Percentiles rank a stretch among this genome's conserved stretches.
These are phyloP conservation scores for Chrysomela aeneicollis DNA, from an alignment of 2,888 invertebrate species.

Conservation along the genomic window DNA sequence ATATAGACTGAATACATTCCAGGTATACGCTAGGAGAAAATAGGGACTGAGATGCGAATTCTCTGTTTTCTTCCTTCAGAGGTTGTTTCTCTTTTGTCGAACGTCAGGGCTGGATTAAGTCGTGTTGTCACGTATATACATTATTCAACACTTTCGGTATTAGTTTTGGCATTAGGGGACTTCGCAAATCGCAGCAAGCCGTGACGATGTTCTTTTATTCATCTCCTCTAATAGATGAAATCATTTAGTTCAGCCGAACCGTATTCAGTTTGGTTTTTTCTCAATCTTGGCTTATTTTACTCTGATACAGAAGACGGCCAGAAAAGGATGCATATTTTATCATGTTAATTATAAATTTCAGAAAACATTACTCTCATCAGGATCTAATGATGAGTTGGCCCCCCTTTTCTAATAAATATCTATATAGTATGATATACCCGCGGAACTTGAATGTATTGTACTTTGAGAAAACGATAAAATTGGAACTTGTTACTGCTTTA, in stretches of 20 bases:
- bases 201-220: background rate
- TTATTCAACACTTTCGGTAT: constrained; percentile 4
- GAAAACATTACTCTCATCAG: no score
- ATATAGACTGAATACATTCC: constrained; percentile 11
- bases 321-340: no score
- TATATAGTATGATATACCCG: no score
- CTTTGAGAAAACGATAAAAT: no score
- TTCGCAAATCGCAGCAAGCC: background rate
- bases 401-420: no score
- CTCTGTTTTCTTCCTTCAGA: constrained; percentile 1
- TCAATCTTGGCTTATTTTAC: no score
- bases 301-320: no score
- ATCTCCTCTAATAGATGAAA: background rate
- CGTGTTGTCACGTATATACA: constrained; percentile 1
- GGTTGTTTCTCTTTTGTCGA: constrained; percentile 5
- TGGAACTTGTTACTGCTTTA: no score
- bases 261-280: no score
- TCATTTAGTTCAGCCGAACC: background rate
- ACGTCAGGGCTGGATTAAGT: background rate
- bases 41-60: background rate
- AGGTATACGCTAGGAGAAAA: constrained; percentile 2
- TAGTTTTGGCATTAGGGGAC: background rate
- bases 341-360: no score
- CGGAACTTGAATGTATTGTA: no score
- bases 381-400: no score